Conservation (phyloP, 2,113 vertebrate genomes). For the Morone chrysops region DNA sequence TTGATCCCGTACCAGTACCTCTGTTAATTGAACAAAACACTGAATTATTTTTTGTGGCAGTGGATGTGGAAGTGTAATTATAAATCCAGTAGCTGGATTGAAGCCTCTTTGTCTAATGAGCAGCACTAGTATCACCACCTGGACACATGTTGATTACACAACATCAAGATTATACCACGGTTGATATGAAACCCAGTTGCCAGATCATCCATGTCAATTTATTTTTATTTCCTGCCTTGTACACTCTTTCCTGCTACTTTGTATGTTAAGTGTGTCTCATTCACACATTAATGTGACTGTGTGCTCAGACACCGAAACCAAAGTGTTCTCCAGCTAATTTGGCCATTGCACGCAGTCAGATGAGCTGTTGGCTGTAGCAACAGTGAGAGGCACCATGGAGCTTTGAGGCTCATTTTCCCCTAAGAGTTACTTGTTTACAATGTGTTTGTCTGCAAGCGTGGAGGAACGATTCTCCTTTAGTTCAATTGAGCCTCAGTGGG, state of each 20-base stretch:
- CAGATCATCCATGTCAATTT: neutral
- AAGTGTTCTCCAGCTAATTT: constrained; percentile 44
- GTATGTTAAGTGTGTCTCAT: constrained; percentile 13
- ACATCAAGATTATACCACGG: neutral
- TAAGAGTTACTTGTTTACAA: constrained; percentile 67
- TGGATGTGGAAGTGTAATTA: constrained; percentile 5
- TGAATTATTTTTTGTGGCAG: neutral
- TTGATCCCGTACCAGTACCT: neutral
- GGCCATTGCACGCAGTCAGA: constrained; percentile 23
- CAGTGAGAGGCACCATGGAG: constrained; percentile 53
- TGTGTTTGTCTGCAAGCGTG: constrained; percentile 49
- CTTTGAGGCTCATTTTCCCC: constrained; percentile 54
- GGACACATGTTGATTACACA: constrained; percentile 11
- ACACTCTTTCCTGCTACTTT: neutral
- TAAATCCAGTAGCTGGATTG: constrained; percentile 1
- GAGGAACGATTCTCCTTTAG: constrained; percentile 42
- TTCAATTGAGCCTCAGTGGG: constrained; percentile 43
- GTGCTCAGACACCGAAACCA: neutral
- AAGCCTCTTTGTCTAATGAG: constrained; percentile 2
- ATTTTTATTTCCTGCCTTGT: constrained; percentile 10
- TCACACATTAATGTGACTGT: constrained; percentile 6
- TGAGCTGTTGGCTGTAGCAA: constrained; percentile 64
- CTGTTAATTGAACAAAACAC: constrained; percentile 46
- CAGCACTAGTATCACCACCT: neutral
- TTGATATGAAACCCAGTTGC: neutral